phyloP scores from a whole-genome alignment of 2,888 invertebrate genomes.

The Leptothorax acervorum region DNA sequence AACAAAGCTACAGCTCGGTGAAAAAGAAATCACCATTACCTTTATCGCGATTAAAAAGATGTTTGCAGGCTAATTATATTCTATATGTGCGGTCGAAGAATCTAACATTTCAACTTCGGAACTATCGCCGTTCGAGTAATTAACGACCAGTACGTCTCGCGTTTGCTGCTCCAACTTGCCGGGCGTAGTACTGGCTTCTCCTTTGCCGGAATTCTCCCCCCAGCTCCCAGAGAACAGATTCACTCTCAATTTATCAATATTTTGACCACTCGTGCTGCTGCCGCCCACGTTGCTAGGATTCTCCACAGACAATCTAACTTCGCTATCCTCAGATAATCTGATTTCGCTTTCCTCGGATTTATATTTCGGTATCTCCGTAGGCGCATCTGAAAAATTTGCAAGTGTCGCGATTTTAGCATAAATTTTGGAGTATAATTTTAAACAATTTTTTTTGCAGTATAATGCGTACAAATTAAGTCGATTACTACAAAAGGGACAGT shows the following conservation, averaged over 20 bases:
- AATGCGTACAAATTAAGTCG: not conserved
- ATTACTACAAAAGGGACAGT: not conserved
- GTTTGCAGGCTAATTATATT: slow-evolving; percentile 74
- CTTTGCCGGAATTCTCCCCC: slow-evolving; percentile 82
- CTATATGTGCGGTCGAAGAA: slow-evolving; percentile 84
- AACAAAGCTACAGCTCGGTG: slow-evolving; percentile 50
- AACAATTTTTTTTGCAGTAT: not conserved
- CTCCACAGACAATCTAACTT: slow-evolving; percentile 71
- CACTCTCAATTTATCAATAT: slow-evolving; percentile 82
- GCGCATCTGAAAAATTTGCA: slow-evolving; percentile 83
- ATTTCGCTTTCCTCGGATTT: slow-evolving; percentile 68
- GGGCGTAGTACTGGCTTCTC: slow-evolving; percentile 77
- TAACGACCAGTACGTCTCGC: slow-evolving; percentile 77
- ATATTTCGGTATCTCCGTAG: slow-evolving; percentile 85
- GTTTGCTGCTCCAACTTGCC: slow-evolving; percentile 75
- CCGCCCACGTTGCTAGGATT: slow-evolving; percentile 66
- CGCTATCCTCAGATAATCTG: slow-evolving; percentile 63
- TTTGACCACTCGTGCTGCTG: slow-evolving; percentile 74
- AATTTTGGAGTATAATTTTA: not conserved
- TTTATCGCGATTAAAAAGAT: slow-evolving; percentile 21
- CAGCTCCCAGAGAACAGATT: slow-evolving; percentile 82
- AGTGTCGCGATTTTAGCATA: slow-evolving; percentile 6
- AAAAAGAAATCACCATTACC: not conserved
- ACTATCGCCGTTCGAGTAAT: slow-evolving; percentile 82
- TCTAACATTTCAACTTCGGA: slow-evolving; percentile 86